Base-by-base conservation (phyloP, 2,888 invertebrate species). In the Schizaphis graminum region DNA sequence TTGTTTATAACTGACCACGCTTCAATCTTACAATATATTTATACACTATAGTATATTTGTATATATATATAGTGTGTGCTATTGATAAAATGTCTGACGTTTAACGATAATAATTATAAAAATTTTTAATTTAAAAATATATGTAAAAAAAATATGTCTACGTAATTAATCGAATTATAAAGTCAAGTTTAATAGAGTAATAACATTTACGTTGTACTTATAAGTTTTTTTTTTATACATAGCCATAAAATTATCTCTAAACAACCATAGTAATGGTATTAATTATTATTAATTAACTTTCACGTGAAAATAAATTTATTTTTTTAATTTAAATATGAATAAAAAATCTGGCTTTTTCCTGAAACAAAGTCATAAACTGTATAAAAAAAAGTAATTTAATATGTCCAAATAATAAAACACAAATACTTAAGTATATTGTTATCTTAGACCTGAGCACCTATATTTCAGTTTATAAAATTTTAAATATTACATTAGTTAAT, bases 351-450 rank as follows among this genome's bases (percentile, higher is more conserved):
- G 47, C 0, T 86, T 86, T 86, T 86, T 47, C 44, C 86, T 86
- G 86, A 86, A 86, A 86, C 86, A 86, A 86, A 86, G 28, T 86
- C 47, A 86, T 86, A 86, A 44, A 35, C 77, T 77, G 21, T 21
- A 35, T 35, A 21, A 77, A 77, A 77, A 47, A 53, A 53, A 53
- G 5, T 53, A 53, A 53, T 53, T 53, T 53, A 53, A 53, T 77
- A 77, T 35, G 35, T 35, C 35, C 35, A 77, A 77, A 77, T 35
- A 77, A 21, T 35, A 77, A 77, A 35, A 35, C 21, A 77, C 21
- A 21, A 77, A 35, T 77, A 77, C 21, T 77, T 35, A 77, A 77
- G 24, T 35, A 35, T 67, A 77, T 21, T 35, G 21, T 77, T 77
- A 35, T 77, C 35, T 77, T 77, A 35, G 21, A 77, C 21, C 35